Conservation (phyloP, 2,113 vertebrate genomes). For the Chloropsis hardwickii region DNA sequence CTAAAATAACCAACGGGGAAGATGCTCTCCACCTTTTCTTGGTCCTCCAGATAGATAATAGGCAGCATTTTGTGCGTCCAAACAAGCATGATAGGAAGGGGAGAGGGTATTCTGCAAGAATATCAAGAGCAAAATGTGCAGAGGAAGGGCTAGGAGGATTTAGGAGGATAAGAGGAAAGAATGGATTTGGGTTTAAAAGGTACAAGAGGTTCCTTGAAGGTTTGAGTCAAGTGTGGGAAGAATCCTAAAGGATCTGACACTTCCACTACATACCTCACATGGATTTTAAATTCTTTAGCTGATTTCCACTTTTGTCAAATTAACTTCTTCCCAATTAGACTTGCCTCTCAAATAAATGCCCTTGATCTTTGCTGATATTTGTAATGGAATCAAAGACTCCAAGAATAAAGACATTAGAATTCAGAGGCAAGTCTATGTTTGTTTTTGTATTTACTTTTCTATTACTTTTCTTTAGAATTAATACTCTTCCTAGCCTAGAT, state of each 20-base stretch:
- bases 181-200: neutral
- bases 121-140: neutral
- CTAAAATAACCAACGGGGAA: neutral
- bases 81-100: neutral
- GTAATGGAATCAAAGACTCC: slow-evolving; percentile 48
- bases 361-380: slow-evolving; percentile 58
- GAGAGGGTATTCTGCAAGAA: neutral
- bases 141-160: neutral
- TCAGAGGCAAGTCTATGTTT: neutral
- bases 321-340: slow-evolving; percentile 58
- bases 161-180: neutral
- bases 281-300: slow-evolving; percentile 40
- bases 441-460: slow-evolving; percentile 42
- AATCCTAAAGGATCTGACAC: neutral
- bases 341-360: slow-evolving; percentile 51
- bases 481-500: neutral
- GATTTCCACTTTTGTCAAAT: slow-evolving; percentile 22
- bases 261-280: neutral
- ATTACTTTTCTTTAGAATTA: slow-evolving; percentile 30
- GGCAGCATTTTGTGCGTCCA: neutral
- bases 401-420: slow-evolving; percentile 20
- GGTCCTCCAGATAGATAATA: neutral
- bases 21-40: neutral
- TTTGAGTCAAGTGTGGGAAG: neutral
- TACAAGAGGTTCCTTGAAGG: neutral